Percentiles rank a stretch among this genome's conserved stretches.
Conservation (phyloP, 2,888 invertebrate species). For the Troides oblongomaculatus region DNA sequence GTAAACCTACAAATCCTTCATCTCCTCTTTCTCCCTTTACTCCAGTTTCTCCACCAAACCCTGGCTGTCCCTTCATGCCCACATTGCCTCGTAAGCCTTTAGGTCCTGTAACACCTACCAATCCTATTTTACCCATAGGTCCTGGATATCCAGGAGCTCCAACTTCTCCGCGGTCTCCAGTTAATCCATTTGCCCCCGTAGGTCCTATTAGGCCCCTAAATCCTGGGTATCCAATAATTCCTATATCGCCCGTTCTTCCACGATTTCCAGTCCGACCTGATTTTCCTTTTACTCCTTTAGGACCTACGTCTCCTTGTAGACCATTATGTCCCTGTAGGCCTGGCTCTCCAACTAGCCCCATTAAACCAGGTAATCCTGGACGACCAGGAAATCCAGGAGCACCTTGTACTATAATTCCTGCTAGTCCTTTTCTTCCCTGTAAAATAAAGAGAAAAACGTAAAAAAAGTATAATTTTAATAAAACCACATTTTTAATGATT, state of each 20-base stretch:
- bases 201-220: constrained; percentile 59
- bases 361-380: constrained; percentile 85
- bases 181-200: constrained; percentile 53
- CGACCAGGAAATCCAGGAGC: constrained; percentile 85
- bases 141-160: constrained; percentile 84
- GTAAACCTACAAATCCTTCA: constrained; percentile 76
- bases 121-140: constrained; percentile 85
- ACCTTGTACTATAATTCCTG: constrained; percentile 77
- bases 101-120: constrained; percentile 45
- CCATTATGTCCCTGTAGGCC: constrained; percentile 72
- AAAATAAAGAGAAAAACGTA: constrained; percentile 29
- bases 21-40: constrained; percentile 73
- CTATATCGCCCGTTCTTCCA: constrained; percentile 61
- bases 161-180: constrained; percentile 67
- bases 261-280: constrained; percentile 63
- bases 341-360: constrained; percentile 79
- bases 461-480: not conserved
- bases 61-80: constrained; percentile 48
- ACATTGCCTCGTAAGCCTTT: constrained; percentile 51
- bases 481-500: not conserved
- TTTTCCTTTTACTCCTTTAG: constrained; percentile 80
- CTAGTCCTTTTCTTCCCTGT: constrained; percentile 69
- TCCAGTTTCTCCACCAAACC: constrained; percentile 55
- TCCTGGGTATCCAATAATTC: constrained; percentile 66
- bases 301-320: constrained; percentile 62